Conservation (phyloP, 2,113 vertebrate species). For the Tursiops truncatus region DNA sequence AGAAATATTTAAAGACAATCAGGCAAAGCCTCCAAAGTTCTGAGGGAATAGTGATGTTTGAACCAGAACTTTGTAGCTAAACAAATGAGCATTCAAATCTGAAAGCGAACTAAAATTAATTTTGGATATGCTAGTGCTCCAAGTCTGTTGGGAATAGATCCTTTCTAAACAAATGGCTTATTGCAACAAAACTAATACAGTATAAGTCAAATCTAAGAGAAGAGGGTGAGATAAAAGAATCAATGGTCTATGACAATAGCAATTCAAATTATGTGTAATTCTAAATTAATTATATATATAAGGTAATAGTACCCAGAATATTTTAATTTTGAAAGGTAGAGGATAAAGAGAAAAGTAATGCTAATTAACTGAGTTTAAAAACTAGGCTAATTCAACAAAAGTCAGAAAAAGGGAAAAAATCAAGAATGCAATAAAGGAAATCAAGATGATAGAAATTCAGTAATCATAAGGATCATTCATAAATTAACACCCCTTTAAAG, state of each 20-base stretch:
- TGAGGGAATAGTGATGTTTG: background rate
- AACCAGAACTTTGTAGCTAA: background rate
- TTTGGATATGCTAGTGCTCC: background rate
- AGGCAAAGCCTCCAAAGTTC: background rate
- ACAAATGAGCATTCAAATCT: background rate
- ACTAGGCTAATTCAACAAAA: background rate
- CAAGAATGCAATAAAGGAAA: background rate
- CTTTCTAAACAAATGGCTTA: background rate
- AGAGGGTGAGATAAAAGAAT: background rate
- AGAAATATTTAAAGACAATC: conserved; percentile 19
- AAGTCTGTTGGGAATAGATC: background rate
- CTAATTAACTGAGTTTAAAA: background rate
- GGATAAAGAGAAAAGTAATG: background rate
- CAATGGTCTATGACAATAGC: background rate
- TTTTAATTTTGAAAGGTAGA: background rate
- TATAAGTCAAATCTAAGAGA: background rate
- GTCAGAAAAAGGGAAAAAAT: background rate
- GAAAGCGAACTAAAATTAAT: background rate
- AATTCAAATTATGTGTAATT: background rate
- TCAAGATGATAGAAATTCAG: background rate
- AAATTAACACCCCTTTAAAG: background rate
- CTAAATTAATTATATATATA: background rate
- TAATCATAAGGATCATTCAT: background rate
- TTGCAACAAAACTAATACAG: background rate
- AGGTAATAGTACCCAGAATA: background rate